Base-by-base conservation (phyloP, 2,797 vertebrate genomes). In the Hipposideros larvatus region DNA sequence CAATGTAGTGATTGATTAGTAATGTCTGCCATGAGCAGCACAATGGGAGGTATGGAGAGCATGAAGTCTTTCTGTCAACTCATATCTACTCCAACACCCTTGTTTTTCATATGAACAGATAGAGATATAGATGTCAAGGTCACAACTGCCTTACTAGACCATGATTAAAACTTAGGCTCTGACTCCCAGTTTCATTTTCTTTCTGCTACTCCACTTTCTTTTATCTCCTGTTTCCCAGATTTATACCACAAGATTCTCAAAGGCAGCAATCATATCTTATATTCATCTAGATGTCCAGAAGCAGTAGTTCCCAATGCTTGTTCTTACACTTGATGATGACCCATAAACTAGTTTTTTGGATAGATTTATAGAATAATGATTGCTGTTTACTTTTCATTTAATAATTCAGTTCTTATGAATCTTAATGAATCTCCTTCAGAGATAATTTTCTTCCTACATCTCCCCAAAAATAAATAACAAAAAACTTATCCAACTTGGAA, bases 331-430 rank as follows among this genome's bases (percentile, higher is more conserved):
- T 31, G 6, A 79, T 31, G 5, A 79, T 91, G 19, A 51, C 5
- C 28, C 37, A 73, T 48, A 43, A 63, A 55, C 11, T 31, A 26
- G 4, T 2, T 46, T 78, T 53, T 57, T 37, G 14, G 41, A 53
- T 90, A 37, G 51, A 90, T 73, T 77, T 95, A 34, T 80, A 79
- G n/a, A 79, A 70, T 73, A 80, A 55, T 78, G 9, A 79, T 53
- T 70, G 24, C 31, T 68, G 19, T 61, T 79, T 53, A 80, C 8
- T 51, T 96, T 91, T 82, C 21, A 87, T 83, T 94, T 55, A 89
- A 93, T 16, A 41, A 90, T 61, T 55, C 22, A 61, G 14, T 80
- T 41, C 11, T 53, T 77, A 43, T 87, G n/a, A 93, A 87, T 91
- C 22, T 26, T 82, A 74, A 59, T 57, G n/a, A 48, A 61, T 89